These are phyloP conservation scores for Rhabdomys pumilio DNA, from an alignment of 2,797 vertebrate species.

Conservation along the genomic window DNA sequence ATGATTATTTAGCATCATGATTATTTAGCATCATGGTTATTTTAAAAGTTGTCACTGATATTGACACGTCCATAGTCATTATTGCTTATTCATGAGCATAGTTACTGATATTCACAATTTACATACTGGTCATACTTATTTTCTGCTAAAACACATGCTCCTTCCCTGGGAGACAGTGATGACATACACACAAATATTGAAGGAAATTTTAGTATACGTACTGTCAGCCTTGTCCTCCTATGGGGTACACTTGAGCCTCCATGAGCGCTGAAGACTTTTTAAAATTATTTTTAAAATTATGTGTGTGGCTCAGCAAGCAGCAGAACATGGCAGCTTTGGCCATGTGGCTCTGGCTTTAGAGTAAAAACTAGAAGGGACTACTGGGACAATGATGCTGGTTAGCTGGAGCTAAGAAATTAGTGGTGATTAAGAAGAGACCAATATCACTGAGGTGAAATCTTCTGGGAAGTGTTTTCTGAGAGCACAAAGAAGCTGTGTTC, in stretches of 20 bases:
- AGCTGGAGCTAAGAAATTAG: no score
- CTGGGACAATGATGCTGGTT: no score
- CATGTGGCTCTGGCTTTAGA: no score
- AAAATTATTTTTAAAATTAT: background rate
- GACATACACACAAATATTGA: constrained; percentile 31
- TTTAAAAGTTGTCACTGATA: constrained; percentile 32
- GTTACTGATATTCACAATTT: background rate
- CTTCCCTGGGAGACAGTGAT: background rate
- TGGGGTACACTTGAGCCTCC: background rate
- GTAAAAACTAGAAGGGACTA: no score
- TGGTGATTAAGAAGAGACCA: no score
- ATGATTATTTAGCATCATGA: background rate
- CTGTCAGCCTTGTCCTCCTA: background rate
- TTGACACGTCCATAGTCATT: background rate
- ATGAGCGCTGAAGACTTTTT: background rate
- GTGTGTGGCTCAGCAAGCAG: no score
- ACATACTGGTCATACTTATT: background rate
- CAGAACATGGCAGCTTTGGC: no score
- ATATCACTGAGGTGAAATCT: no score
- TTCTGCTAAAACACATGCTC: background rate
- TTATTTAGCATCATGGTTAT: constrained; percentile 53
- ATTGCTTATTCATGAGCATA: background rate
- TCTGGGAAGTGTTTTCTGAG: no score
- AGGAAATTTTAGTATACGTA: background rate
- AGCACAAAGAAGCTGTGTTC: no score